Percentiles rank a stretch among this genome's conserved stretches.
Conservation (phyloP, 2,113 vertebrate species). For the Progne subis region DNA sequence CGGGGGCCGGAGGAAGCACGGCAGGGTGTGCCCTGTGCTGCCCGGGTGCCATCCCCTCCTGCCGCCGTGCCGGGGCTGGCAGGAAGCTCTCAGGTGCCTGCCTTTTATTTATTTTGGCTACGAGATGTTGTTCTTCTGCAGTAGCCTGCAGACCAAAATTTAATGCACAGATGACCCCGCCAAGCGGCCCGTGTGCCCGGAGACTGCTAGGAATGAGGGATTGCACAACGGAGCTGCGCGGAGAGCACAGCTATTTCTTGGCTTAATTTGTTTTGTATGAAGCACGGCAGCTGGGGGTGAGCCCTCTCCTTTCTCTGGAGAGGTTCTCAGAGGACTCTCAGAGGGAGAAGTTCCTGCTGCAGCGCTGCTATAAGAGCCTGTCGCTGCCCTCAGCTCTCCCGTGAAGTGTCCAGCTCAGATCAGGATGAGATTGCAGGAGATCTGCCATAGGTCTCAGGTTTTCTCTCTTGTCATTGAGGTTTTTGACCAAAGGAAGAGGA, state of each 20-base stretch:
- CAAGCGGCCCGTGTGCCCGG: neutral
- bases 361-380: neutral
- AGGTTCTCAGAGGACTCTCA: conserved; percentile 4
- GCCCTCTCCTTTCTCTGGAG: conserved; percentile 26
- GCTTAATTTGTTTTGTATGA: neutral
- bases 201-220: neutral
- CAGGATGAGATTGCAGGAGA: neutral
- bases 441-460: neutral
- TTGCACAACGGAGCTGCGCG: neutral
- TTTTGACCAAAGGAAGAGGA: neutral
- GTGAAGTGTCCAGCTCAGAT: neutral
- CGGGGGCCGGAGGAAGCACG: neutral
- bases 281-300: neutral
- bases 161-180: conserved; percentile 5
- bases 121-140: conserved; percentile 10
- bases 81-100: conserved; percentile 56
- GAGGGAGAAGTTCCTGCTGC: conserved; percentile 8
- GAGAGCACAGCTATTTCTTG: neutral
- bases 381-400: neutral
- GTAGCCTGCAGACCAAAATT: conserved; percentile 29
- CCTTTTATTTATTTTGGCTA: conserved; percentile 44
- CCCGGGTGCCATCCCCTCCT: conserved; percentile 16
- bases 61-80: neutral
- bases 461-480: neutral
- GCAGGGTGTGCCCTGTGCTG: conserved; percentile 5